phyloP scores from a whole-genome alignment of 2,113 vertebrate genomes.

The Myiagra hebetior region DNA sequence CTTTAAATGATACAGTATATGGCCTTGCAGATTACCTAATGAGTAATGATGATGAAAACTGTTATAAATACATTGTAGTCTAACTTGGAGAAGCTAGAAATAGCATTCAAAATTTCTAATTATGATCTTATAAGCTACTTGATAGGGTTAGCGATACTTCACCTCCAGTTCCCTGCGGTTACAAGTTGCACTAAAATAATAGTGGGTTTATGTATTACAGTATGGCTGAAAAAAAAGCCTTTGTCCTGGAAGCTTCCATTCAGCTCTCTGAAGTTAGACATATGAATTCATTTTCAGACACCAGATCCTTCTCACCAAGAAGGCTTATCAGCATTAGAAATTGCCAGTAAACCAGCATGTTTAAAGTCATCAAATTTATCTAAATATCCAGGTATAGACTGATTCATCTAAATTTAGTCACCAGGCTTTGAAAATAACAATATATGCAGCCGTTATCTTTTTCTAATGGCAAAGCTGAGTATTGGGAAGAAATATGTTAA shows the following conservation, averaged over 20 bases:
- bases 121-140: conserved; percentile 9
- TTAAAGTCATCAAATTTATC: background rate
- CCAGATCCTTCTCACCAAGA: background rate
- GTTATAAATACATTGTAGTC: conserved; percentile 50
- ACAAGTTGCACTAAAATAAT: background rate
- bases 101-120: conserved; percentile 36
- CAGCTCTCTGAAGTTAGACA: background rate
- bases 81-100: conserved; percentile 37
- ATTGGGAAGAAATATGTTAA: background rate
- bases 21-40: conserved; percentile 17
- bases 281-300: background rate
- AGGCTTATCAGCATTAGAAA: background rate
- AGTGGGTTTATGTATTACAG: background rate
- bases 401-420: background rate
- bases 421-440: background rate
- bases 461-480: background rate
- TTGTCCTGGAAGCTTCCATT: background rate
- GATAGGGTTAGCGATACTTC: conserved; percentile 14
- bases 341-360: background rate
- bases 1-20: conserved; percentile 28
- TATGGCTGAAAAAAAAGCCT: background rate
- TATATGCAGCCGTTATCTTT: background rate
- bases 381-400: background rate
- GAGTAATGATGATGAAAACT: conserved; percentile 39
- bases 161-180: background rate